Evolutionary conservation across 2,888 invertebrate genomes (phyloP), one percentile per base, ranked within the genome.

Genomic region (Dysmachus trigonus): DNA sequence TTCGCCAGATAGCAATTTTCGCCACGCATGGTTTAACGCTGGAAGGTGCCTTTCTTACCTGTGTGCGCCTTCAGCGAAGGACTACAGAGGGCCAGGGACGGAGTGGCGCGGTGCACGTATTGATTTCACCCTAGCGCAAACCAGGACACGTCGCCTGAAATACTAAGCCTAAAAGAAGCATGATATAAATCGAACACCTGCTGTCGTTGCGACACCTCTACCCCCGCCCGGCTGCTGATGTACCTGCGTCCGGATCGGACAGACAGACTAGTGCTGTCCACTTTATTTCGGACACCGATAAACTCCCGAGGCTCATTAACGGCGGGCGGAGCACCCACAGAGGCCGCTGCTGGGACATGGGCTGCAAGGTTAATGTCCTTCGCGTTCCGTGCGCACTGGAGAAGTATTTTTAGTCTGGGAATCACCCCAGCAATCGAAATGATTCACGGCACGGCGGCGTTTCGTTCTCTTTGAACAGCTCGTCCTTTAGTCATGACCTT

Each of bases 1-100:
- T 85, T 53, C 84, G 73, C 41, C 71, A 86, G 83, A 87, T 87
- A 86, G 83, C 85, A 83, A 83, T 87, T 86, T 87, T 83, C 81
- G 87, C 82, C 81, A 87, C 87, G 87, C 87, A 87, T 87, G 87
- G 87, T 79, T 87, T 87, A 85, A 82, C 87, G 35, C 22, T 62
- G 77, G 81, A 87, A 87, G 85, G 87, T 86, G 77, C 47, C 47
- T 47, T 47, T 47, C 13, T 47, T 83, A 83, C 86, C 82, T 85
- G 81, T 73, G 22, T 22, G n/a, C 18, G 10, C 5, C 72, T 84
- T 83, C 31, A 73, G 13, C 73, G 73, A 8, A 87, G 86, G 86
- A 76, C 71, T 2, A n/a, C n/a, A 30, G 15, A 15, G 35, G 41
- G 47, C 74, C 31, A 18, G 62, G 33, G 62, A 62, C 33, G 51